phyloP scores from a whole-genome alignment of 2,888 invertebrate genomes.

The Hybos culiciformis region DNA sequence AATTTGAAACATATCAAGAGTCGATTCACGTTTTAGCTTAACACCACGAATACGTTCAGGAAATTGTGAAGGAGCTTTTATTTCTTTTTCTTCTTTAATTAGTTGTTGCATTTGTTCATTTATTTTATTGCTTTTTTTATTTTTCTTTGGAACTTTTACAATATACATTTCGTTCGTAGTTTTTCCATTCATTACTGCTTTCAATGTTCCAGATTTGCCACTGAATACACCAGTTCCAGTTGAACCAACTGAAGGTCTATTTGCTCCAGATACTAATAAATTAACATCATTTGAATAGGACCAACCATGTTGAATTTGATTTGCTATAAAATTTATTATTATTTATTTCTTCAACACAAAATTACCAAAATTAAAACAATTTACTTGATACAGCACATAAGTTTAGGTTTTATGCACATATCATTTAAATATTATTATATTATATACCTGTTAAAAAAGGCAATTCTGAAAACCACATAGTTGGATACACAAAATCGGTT shows the following conservation, averaged over 20 bases:
- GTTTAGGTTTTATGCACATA: no score
- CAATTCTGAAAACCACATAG: constrained; percentile 71
- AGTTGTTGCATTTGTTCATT: no score
- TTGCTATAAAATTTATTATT: constrained; percentile 29
- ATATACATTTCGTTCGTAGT: background rate
- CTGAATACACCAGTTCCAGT: constrained; percentile 66
- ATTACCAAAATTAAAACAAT: no score
- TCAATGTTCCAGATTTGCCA: constrained; percentile 26
- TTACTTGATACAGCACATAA: no score
- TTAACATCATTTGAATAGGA: constrained; percentile 52
- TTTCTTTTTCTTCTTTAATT: no score
- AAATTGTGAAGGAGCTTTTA: no score
- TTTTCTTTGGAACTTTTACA: background rate
- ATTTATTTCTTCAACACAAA: no score
- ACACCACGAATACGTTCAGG: no score
- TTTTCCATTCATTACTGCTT: background rate
- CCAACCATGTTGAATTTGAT: constrained; percentile 57
- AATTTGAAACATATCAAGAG: no score
- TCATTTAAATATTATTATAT: background rate
- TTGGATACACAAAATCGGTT: constrained; percentile 39
- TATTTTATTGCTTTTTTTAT: no score
- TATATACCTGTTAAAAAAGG: constrained; percentile 51
- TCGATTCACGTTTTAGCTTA: no score
- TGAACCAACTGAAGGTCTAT: constrained; percentile 44
- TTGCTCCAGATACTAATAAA: constrained; percentile 57